Evolutionary conservation across 2,888 invertebrate genomes (phyloP), one percentile per base, ranked within the genome.

Genomic region (Mactromeris polynyma): DNA sequence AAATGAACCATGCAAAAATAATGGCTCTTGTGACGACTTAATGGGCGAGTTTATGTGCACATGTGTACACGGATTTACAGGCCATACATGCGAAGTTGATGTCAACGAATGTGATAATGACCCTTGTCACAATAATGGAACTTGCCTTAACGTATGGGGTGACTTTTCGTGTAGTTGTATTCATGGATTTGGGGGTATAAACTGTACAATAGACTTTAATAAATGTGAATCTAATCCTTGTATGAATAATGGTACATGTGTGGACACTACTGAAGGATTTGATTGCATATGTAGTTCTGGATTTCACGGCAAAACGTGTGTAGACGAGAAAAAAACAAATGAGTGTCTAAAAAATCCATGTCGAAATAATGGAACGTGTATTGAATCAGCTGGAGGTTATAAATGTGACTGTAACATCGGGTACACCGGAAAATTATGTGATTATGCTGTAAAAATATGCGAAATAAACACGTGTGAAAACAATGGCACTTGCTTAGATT

Each of bases 201-300:
- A 9, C 26, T 88, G 88, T 58, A 21, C 7, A 1, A 26, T 26
- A 21, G 80, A 85, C 42, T 14, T 85, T 17, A 77, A 94, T 73
- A 91, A 92, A 82, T 94, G 94, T 58, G 26, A 77, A 38, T 87
- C 90, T 17, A 64, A 84, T 54, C 92, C 92, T 9, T 94, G 94
- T 69, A 14, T 14, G 0, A 87, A 91, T 85, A 90, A 86, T 3
- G 91, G 91, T 3, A 88, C 90, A 0, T 93, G 93, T 78, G 78
- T 51, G 78, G 83, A 89, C 46, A 83, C 36, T 0, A 3, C 17
- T n/a, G 87, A 83, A 33, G 51, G 77, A 9, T 33, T 77, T 6
- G 64, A 82, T 26, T 90, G 90, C 79, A 33, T 38, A 14, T 90
- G 90, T 58, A 26, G 54, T 26, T 21, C 38, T 4, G 93, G 93